These are phyloP conservation scores for Dryobota labecula DNA, from an alignment of 2,888 invertebrate genomes.

Conservation along the genomic window DNA sequence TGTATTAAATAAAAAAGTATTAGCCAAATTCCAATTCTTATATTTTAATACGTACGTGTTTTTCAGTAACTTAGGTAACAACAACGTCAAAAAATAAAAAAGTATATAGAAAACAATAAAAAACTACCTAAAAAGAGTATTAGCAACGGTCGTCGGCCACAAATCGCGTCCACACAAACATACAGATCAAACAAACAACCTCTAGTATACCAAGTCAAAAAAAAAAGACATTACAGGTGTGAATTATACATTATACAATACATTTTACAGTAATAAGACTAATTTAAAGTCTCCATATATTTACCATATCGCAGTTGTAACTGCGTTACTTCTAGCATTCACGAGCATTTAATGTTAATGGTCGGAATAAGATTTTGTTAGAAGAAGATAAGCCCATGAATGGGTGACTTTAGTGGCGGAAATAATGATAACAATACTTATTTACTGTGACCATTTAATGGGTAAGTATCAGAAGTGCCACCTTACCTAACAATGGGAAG, in stretches of 20 bases:
- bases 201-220: neutral
- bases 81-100: too few relatives aligned
- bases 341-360: constrained; percentile 63
- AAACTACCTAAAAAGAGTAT: too few relatives aligned
- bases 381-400: constrained; percentile 68
- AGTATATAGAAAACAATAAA: too few relatives aligned
- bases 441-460: constrained; percentile 57
- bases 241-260: too few relatives aligned
- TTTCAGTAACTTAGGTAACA: too few relatives aligned
- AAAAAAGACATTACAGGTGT: neutral
- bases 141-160: too few relatives aligned
- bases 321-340: constrained; percentile 41
- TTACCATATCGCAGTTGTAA: constrained; percentile 38
- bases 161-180: neutral
- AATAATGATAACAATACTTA: constrained; percentile 72
- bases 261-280: constrained; percentile 1
- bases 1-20: too few relatives aligned
- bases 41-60: too few relatives aligned
- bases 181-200: neutral
- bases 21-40: too few relatives aligned
- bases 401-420: constrained; percentile 63
- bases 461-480: constrained; percentile 14
- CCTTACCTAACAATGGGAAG: neutral
- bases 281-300: constrained; percentile 27
- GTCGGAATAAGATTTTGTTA: constrained; percentile 68